phyloP scores from a whole-genome alignment of 2,113 vertebrate species.

The Neolamprologus variostigma region DNA sequence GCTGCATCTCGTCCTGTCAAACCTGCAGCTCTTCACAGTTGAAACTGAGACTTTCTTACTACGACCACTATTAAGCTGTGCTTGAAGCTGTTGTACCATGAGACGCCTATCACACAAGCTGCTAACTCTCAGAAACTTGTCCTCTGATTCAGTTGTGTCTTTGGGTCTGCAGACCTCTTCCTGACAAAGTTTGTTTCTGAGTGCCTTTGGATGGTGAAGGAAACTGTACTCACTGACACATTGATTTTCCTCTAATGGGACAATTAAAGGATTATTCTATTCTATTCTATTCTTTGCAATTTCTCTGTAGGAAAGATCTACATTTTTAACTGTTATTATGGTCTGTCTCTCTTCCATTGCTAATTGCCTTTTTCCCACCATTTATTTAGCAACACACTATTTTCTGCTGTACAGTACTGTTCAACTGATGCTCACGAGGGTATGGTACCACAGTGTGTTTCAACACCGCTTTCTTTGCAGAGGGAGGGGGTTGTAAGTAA shows the following conservation, averaged over 20 bases:
- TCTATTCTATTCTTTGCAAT: background rate
- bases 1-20: background rate
- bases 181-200: background rate
- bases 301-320: background rate
- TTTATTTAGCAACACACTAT: background rate
- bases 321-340: background rate
- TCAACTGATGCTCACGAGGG: background rate
- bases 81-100: background rate
- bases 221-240: background rate
- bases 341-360: background rate
- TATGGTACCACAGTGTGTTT: background rate
- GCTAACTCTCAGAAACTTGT: background rate
- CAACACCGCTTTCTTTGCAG: background rate
- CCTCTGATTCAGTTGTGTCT: background rate
- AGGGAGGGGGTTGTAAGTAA: background rate
- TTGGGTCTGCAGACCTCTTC: background rate
- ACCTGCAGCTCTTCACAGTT: background rate
- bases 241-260: background rate
- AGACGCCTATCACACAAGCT: background rate
- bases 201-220: background rate
- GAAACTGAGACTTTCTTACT: background rate
- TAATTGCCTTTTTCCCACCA: background rate
- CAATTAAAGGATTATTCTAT: background rate
- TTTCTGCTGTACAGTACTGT: background rate
- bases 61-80: background rate